A percentile compares a stretch with the other conserved stretches of the same genome.
phyloP scores from a whole-genome alignment of 1,140 invertebrate genomes.

The Drosophila rhopaloa region DNA sequence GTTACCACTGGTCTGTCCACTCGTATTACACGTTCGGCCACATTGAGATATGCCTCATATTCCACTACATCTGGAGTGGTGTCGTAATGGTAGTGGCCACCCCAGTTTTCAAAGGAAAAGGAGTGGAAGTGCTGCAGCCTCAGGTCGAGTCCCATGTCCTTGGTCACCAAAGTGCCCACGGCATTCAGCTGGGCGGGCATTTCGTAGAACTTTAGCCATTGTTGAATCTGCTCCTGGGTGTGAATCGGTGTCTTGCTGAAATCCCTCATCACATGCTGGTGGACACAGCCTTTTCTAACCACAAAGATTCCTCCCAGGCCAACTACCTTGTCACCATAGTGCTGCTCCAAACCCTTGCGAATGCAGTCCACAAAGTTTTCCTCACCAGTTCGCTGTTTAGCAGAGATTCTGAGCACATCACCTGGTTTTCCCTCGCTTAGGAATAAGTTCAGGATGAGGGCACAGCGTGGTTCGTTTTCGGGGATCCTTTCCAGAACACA shows the following conservation, averaged over 20 bases:
- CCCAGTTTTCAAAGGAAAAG: conserved; percentile 93
- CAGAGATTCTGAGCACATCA: conserved; percentile 92
- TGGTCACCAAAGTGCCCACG: conserved; percentile 94
- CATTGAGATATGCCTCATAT: conserved; percentile 93
- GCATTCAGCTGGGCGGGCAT: conserved; percentile 94
- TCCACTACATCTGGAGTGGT: conserved; percentile 93
- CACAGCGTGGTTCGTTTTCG: conserved; percentile 88
- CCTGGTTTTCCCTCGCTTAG: conserved; percentile 91
- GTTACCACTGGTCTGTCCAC: conserved; percentile 28
- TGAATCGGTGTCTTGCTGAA: conserved; percentile 91
- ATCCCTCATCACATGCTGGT: conserved; percentile 97
- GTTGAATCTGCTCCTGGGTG: conserved; percentile 90
- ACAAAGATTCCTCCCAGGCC: conserved; percentile 95
- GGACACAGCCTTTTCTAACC: conserved; percentile 91
- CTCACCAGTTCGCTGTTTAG: conserved; percentile 90
- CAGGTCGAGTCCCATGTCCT: conserved; percentile 94
- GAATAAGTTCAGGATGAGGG: conserved; percentile 93
- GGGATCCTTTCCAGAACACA: conserved; percentile 88
- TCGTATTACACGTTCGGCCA: conserved; percentile 86
- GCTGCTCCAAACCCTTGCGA: conserved; percentile 88
- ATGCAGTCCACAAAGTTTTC: conserved; percentile 95
- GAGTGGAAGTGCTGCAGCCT: conserved; percentile 98
- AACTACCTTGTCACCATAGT: conserved; percentile 92
- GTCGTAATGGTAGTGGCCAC: conserved; percentile 98
- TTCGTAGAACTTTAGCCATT: conserved; percentile 96